These are phyloP conservation scores for Xenopus petersii DNA, from an alignment of 2,797 vertebrate species.

Conservation along the genomic window DNA sequence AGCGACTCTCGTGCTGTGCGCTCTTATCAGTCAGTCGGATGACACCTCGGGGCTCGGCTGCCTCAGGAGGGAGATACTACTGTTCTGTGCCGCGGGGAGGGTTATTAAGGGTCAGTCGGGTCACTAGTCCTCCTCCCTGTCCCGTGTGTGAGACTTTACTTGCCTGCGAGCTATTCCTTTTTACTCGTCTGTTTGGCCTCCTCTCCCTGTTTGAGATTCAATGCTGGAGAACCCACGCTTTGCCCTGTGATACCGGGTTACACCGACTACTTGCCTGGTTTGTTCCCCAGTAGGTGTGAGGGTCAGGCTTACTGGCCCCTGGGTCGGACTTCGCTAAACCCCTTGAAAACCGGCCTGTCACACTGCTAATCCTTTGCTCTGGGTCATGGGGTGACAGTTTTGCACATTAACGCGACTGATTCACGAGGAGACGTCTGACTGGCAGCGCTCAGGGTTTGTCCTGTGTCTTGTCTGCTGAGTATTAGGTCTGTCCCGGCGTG, in stretches of 20 bases:
- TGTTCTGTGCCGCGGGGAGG: neutral
- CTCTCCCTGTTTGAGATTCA: neutral
- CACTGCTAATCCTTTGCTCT: neutral
- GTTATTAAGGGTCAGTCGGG: neutral
- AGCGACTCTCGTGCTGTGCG: conserved; percentile 57
- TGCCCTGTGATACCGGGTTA: too few species aligned
- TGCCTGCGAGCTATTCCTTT: neutral
- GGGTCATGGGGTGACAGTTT: neutral
- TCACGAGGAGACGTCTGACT: neutral
- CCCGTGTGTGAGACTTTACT: neutral
- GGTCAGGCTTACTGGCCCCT: neutral
- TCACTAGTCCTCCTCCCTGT: neutral
- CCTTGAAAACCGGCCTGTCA: neutral
- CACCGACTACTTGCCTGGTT: too few species aligned
- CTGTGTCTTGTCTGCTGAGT: neutral
- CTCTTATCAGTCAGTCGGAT: conserved; percentile 59
- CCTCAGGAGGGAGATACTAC: neutral
- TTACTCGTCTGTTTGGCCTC: neutral
- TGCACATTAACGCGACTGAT: neutral
- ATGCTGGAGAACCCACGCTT: neutral
- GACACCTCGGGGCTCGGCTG: conserved; percentile 56
- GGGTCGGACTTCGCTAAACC: neutral
- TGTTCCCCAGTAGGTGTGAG: too few species aligned
- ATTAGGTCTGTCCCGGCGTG: neutral
- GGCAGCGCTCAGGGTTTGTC: neutral